Percentiles rank a stretch among this genome's conserved stretches.
Conservation (phyloP, 2,797 vertebrate species). For the Tenualosa thibaudeaui region DNA sequence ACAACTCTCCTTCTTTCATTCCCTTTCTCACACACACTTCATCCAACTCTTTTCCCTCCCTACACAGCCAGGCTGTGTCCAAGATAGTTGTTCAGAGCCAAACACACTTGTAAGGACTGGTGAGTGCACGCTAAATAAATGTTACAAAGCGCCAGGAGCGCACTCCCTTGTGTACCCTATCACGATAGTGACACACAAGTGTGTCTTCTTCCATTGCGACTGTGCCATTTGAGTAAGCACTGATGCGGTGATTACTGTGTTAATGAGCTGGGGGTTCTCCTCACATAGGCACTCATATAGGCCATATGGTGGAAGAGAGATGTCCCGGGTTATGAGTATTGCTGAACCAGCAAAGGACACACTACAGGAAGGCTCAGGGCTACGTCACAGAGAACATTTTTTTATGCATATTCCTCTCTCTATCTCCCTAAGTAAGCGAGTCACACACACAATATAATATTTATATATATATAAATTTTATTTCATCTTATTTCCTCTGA, state of each 20-base stretch:
- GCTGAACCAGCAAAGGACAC: neutral
- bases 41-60: neutral
- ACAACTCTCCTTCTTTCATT: neutral
- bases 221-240: neutral
- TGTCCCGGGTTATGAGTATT: neutral
- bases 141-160: neutral
- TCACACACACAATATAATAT: slow-evolving; percentile 4
- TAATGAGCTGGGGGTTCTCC: neutral
- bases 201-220: neutral
- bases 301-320: neutral
- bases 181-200: no score
- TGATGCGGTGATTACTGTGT: neutral
- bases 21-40: neutral
- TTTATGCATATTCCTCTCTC: neutral
- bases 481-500: neutral
- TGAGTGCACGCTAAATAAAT: neutral
- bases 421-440: no score
- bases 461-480: neutral
- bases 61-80: neutral
- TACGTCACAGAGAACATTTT: neutral
- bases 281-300: neutral
- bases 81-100: neutral
- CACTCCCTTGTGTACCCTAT: neutral
- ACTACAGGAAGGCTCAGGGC: neutral
- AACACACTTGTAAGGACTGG: slow-evolving; percentile 4